Percentiles rank a stretch among this genome's conserved stretches.
Conservation (phyloP, 2,113 vertebrate genomes). For the Theropithecus gelada region DNA sequence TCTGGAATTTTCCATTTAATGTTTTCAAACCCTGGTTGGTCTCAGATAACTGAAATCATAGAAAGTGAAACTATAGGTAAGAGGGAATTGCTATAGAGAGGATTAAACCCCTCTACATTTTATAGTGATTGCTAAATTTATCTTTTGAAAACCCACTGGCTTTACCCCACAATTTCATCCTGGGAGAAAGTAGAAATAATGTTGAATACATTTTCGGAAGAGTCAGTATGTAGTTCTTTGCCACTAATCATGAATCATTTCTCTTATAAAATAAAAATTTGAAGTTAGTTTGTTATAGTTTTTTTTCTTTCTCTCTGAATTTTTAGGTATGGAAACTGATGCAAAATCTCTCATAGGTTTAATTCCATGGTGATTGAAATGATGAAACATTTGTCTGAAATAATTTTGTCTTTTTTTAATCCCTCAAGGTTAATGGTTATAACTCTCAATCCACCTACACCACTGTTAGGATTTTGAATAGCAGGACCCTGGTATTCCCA, state of each 20-base stretch:
- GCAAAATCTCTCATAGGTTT: neutral
- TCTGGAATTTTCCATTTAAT: neutral
- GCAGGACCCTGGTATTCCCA: neutral
- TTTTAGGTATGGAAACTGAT: slow-evolving; percentile 1
- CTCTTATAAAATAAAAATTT: slow-evolving; percentile 23
- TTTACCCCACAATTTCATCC: slow-evolving; percentile 32
- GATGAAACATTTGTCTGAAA: neutral
- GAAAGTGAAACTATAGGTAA: neutral
- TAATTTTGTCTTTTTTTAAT: neutral
- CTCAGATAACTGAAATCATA: neutral
- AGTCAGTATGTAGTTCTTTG: neutral
- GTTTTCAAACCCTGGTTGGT: neutral
- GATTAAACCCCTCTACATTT: slow-evolving; percentile 54
- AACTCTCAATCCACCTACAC: neutral
- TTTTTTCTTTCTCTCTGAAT: neutral
- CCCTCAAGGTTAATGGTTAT: neutral
- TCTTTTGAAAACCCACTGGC: slow-evolving; percentile 48
- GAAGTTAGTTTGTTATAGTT: neutral
- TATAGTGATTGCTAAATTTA: slow-evolving; percentile 46
- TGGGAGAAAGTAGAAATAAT: neutral
- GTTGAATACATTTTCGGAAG: neutral
- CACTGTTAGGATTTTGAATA: neutral
- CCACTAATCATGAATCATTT: neutral
- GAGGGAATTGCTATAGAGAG: neutral
- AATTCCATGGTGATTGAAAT: neutral